phyloP scores from a whole-genome alignment of 2,888 invertebrate genomes.

The Erynnis tages region DNA sequence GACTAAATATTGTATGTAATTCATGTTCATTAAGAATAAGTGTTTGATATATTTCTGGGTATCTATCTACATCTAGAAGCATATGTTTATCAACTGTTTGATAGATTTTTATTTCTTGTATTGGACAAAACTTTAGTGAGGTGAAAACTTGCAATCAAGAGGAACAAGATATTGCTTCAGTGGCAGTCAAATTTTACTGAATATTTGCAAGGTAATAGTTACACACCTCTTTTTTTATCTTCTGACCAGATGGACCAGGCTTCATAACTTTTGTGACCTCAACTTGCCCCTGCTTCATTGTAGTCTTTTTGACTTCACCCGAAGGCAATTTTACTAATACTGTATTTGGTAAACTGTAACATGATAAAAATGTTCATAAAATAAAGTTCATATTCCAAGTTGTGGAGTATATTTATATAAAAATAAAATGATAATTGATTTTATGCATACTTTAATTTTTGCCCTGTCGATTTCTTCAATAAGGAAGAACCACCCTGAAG shows the following conservation, averaged over 20 bases:
- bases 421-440: too few relatives aligned
- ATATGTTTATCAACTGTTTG: too few relatives aligned
- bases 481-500: slow-evolving; percentile 85
- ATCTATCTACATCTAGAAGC: too few relatives aligned
- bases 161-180: too few relatives aligned
- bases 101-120: too few relatives aligned
- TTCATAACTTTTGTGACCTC: slow-evolving; percentile 67
- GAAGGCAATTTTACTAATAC: slow-evolving; percentile 73
- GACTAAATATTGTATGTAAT: too few relatives aligned
- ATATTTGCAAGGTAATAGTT: not conserved
- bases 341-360: slow-evolving; percentile 70
- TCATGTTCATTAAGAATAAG: too few relatives aligned
- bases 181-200: not conserved
- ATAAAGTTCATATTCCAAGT: slow-evolving; percentile 2
- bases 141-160: too few relatives aligned
- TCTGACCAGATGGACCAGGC: slow-evolving; percentile 62
- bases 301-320: slow-evolving; percentile 66
- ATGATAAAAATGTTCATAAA: slow-evolving; percentile 1
- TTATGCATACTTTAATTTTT: slow-evolving; percentile 69
- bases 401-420: too few relatives aligned
- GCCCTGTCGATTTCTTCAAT: slow-evolving; percentile 68
- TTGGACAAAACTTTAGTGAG: too few relatives aligned
- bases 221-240: slow-evolving; percentile 33
- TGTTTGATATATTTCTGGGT: too few relatives aligned
- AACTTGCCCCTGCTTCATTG: slow-evolving; percentile 64